These are phyloP conservation scores for Steinernema feltiae DNA, from an alignment of 1,140 invertebrate species.

Conservation along the genomic window DNA sequence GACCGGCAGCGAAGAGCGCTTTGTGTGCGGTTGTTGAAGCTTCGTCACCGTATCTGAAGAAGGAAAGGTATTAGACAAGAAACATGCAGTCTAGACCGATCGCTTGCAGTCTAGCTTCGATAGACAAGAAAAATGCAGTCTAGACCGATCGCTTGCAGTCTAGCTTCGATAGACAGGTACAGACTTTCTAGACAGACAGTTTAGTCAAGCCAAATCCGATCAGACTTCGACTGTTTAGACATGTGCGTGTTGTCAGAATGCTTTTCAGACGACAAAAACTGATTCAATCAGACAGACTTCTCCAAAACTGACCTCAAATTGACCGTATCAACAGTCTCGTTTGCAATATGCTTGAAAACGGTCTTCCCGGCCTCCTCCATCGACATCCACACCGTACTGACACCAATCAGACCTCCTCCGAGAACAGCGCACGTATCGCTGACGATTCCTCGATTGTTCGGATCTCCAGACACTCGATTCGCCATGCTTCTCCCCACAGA, in stretches of 20 bases:
- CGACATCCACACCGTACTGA: constrained; percentile 37
- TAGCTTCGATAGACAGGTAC: too few relatives aligned
- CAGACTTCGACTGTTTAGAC: background rate
- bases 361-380: constrained; percentile 40
- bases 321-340: constrained; percentile 36
- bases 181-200: too few relatives aligned
- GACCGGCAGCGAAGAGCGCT: constrained; percentile 39
- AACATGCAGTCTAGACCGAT: background rate
- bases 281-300: too few relatives aligned
- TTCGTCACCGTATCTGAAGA: constrained; percentile 38
- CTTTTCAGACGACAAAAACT: background rate
- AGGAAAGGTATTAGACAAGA: background rate
- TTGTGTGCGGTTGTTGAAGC: constrained; percentile 37
- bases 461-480: constrained; percentile 29
- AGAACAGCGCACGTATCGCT: constrained; percentile 31
- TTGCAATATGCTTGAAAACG: constrained; percentile 32
- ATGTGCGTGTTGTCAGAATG: background rate
- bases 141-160: background rate
- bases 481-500: constrained; percentile 33
- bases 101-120: background rate
- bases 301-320: constrained; percentile 31
- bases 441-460: constrained; percentile 30
- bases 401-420: constrained; percentile 37
- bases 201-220: too few relatives aligned
- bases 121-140: background rate